Evolutionary conservation across 1,140 invertebrate genomes (phyloP).

Genomic region (Drosophila ercepeae): DNA sequence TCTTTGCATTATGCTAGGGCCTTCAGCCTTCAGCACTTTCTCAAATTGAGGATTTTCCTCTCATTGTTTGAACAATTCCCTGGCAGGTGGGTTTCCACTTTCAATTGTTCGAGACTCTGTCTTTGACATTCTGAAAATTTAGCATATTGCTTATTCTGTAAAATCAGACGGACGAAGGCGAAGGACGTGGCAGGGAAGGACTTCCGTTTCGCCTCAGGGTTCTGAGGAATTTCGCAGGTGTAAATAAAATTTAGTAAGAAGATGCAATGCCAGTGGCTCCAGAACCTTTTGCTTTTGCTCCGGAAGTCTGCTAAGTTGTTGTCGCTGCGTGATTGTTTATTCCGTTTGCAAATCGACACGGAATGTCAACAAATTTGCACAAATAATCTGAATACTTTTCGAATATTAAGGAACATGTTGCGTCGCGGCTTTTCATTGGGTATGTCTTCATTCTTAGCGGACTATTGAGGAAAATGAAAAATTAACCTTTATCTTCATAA

Average conservation of each 20-base stretch:
- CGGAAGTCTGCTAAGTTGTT: conserved; percentile 62
- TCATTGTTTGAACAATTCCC: conserved; percentile 63
- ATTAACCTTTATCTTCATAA: background rate
- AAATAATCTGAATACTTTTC: conserved; percentile 34
- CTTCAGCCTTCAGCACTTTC: conserved; percentile 62
- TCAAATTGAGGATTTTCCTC: conserved; percentile 58
- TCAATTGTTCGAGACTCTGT: conserved; percentile 76
- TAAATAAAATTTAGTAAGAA: conserved; percentile 78
- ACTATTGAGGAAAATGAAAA: background rate
- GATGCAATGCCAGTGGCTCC: conserved; percentile 34
- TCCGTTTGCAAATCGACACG: conserved; percentile 38
- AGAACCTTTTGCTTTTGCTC: conserved; percentile 7
- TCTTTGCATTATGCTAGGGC: conserved; percentile 57
- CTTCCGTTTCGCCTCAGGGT: conserved; percentile 42
- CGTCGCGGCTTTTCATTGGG: background rate
- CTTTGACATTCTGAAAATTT: conserved; percentile 62
- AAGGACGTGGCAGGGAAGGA: conserved; percentile 1
- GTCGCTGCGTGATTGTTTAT: conserved; percentile 61
- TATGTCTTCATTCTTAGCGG: background rate
- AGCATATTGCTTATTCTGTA: conserved; percentile 73
- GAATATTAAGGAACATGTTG: conserved; percentile 10
- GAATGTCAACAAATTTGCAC: conserved; percentile 63
- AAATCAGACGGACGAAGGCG: background rate
- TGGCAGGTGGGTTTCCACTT: conserved; percentile 76
- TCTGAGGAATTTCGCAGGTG: conserved; percentile 80